Percentiles rank a stretch among this genome's conserved stretches.
phyloP scores from a whole-genome alignment of 2,888 invertebrate species.

The Allolobophora icterica region DNA sequence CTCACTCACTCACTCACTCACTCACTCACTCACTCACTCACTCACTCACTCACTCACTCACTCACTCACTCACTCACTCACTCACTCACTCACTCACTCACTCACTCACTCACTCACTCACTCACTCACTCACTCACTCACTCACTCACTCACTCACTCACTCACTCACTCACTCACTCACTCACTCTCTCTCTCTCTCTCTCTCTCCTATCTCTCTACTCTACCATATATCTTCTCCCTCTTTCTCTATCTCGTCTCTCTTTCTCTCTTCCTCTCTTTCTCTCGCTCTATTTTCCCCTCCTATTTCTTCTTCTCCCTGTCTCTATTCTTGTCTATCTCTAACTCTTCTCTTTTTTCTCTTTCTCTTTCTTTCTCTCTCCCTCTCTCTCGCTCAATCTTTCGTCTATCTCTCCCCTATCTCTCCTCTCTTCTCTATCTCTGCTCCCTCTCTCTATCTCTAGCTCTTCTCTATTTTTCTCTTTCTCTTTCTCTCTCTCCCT shows the following conservation, averaged over 20 bases:
- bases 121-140: background rate
- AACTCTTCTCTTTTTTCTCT: background rate
- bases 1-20: background rate
- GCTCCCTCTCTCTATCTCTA: background rate
- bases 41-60: background rate
- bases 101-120: background rate
- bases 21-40: background rate
- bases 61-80: background rate
- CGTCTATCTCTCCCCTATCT: too few species aligned
- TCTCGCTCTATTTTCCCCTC: too few species aligned
- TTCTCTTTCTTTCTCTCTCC: background rate
- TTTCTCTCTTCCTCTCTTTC: background rate
- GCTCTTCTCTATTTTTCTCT: background rate
- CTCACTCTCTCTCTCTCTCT: background rate
- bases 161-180: background rate
- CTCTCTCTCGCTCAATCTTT: too few species aligned
- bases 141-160: background rate
- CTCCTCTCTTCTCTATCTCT: background rate
- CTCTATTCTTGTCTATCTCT: too few species aligned
- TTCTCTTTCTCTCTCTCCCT: background rate
- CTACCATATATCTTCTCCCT: too few species aligned
- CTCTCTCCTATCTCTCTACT: background rate
- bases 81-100: background rate
- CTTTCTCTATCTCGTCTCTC: background rate
- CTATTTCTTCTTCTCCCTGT: too few species aligned